Evolutionary conservation across 1,140 invertebrate species (phyloP).

Genomic region (Archivesica marissinica): DNA sequence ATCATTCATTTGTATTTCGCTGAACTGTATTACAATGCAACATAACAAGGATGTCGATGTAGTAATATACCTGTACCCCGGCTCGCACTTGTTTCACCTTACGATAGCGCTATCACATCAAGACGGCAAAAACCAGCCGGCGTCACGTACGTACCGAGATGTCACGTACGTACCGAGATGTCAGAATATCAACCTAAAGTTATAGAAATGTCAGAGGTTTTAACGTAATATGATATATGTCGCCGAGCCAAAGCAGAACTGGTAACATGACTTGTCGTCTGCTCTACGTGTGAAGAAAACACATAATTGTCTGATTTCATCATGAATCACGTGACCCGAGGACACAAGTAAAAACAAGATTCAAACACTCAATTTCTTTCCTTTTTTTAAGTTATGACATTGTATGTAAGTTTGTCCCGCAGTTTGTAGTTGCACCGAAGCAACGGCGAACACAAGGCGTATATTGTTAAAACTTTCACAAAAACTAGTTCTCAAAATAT

Average conservation of each 20-base stretch:
- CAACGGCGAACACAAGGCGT: no score
- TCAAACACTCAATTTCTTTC: no score
- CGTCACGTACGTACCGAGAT: not conserved
- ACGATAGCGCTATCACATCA: not conserved
- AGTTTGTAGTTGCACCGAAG: no score
- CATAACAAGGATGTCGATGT: slow-evolving; percentile 4
- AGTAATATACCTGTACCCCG: not conserved
- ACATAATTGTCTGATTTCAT: not conserved
- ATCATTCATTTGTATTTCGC: no score
- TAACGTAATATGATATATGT: slow-evolving; percentile 6
- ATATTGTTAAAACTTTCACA: no score
- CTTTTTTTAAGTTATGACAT: no score
- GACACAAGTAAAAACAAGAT: no score
- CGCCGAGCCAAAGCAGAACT: not conserved
- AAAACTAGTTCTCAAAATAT: no score
- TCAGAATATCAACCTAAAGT: slow-evolving; percentile 5
- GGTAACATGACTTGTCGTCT: not conserved
- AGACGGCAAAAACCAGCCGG: not conserved
- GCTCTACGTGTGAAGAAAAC: not conserved
- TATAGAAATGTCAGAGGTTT: slow-evolving; percentile 32
- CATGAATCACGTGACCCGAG: not conserved
- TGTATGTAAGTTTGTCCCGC: no score
- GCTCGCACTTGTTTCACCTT: slow-evolving; percentile 10
- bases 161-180: not conserved
- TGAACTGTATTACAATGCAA: no score